Evolutionary conservation across 2,113 vertebrate species (phyloP), one percentile per base, ranked within the genome.

Genomic region (Syngnathus scovelli): DNA sequence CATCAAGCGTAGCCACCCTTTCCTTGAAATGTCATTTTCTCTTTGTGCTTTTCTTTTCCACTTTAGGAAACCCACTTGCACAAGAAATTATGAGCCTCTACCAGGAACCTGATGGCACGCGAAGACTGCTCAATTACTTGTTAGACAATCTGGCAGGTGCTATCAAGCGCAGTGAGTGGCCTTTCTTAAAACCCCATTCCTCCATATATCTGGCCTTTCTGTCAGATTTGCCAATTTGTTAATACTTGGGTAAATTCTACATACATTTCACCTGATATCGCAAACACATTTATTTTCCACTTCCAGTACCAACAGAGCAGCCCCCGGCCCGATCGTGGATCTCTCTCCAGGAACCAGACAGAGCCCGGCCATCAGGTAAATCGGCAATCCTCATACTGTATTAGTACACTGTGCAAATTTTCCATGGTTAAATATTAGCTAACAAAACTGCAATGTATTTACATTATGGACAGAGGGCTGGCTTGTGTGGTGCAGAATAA

Each of bases 111-210:
- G 96, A 98, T 79, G 96, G 96, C 85, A 98, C 96, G 23, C 92
- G 95, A 82, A 93, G 95, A 93, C 93, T 98, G 86, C 93, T 98
- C 86, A 98, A 92, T 89, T 98, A 98, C 92, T 94, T 98, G 93
- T 93, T 98, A 91, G 96, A 98, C 95, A 96, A 98, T 93, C 95
- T 98, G 89, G 94, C 96, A 90, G 95, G 96, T 89, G 93, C 94
- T 92, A 93, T 95, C 88, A 98, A 96, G 90, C 94, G 95, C 92
- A 94, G 96, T 98, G 90, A 94, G 95, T 95, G 75, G 54, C 78
- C 12, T 54, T 49, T 73, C 15, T 38, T 16, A 1, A 37, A 49
- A 55, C 54, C 10, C 9, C 52, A 23, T 4, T 4, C 21, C 51
- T 55, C 2, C 52, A 55, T 55, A 13, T 55, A 21, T 8, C 19